phyloP scores from a whole-genome alignment of 1,140 invertebrate genomes.

The Monochamus saltuarius region DNA sequence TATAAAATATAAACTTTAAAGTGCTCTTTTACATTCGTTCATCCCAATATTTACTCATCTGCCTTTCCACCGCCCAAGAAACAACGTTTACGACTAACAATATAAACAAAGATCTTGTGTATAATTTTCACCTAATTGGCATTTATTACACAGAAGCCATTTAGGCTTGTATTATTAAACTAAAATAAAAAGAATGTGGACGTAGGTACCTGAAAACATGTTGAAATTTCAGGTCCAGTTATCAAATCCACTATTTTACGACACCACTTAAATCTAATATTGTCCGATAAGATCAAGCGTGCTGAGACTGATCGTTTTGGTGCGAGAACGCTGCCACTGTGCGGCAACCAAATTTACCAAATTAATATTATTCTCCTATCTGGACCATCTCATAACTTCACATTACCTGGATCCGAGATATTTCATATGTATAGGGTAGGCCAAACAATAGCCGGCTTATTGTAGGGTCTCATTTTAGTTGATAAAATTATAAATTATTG shows the following conservation, averaged over 20 bases:
- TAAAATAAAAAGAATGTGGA: slow-evolving; percentile 7
- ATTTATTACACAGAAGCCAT: slow-evolving; percentile 23
- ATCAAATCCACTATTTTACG: slow-evolving; percentile 36
- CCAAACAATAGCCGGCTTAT: no score
- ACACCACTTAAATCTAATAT: slow-evolving; percentile 39
- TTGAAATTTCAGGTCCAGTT: slow-evolving; percentile 27
- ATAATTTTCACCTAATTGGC: slow-evolving; percentile 19
- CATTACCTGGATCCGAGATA: slow-evolving; percentile 16
- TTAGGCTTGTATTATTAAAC: not conserved
- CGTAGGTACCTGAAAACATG: slow-evolving; percentile 20
- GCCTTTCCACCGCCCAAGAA: no score
- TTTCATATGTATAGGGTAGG: slow-evolving; percentile 5
- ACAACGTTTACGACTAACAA: not conserved
- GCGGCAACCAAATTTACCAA: slow-evolving; percentile 32
- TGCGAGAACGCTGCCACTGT: slow-evolving; percentile 36
- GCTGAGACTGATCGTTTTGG: slow-evolving; percentile 34
- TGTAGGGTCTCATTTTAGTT: no score
- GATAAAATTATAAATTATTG: no score
- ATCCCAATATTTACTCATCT: no score
- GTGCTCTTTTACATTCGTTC: no score
- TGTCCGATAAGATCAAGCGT: slow-evolving; percentile 33
- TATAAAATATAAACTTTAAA: no score
- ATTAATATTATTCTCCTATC: slow-evolving; percentile 34
- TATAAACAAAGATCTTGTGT: slow-evolving; percentile 10
- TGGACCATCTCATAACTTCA: slow-evolving; percentile 30